A percentile compares a stretch with the other conserved stretches of the same genome.
These are phyloP conservation scores for Encarsia formosa DNA, from an alignment of 2,888 invertebrate species.

Conservation along the genomic window DNA sequence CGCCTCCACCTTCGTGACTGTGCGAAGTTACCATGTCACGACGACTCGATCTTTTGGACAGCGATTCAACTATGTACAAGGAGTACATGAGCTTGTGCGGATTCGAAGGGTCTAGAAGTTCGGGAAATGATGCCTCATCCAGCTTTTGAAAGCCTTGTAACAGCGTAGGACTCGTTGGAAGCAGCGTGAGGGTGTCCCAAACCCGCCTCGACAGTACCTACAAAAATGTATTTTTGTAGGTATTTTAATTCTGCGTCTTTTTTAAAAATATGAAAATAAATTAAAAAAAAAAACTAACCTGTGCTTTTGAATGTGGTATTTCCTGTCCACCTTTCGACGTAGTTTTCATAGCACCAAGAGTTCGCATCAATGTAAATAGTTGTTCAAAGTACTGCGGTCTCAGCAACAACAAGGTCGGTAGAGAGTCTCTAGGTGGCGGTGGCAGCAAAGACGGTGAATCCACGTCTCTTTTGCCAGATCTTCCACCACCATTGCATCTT, in stretches of 20 bases:
- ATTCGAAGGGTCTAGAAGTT: constrained; percentile 80
- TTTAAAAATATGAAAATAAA: background rate
- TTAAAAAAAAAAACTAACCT: constrained; percentile 52
- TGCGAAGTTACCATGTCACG: constrained; percentile 28
- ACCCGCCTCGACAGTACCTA: constrained; percentile 74
- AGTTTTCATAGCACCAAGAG: constrained; percentile 81
- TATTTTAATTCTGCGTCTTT: background rate
- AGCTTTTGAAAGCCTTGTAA: constrained; percentile 80
- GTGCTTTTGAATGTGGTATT: constrained; percentile 80
- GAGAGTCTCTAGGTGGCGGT: constrained; percentile 77
- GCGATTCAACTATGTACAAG: constrained; percentile 81
- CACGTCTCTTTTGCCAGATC: constrained; percentile 59
- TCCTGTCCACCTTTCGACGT: constrained; percentile 67
- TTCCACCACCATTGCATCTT: constrained; percentile 55
- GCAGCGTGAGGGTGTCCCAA: constrained; percentile 89
- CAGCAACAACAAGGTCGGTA: constrained; percentile 80
- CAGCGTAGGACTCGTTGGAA: constrained; percentile 85
- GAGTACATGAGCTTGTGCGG: constrained; percentile 95
- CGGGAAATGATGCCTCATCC: constrained; percentile 63
- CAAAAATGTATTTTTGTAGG: background rate
- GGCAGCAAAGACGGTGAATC: constrained; percentile 85
- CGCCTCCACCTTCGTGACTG: constrained; percentile 34
- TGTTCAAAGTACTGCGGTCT: constrained; percentile 87
- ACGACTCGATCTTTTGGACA: constrained; percentile 51
- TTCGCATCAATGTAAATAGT: constrained; percentile 85